These are phyloP conservation scores for Tachina fera DNA, from an alignment of 2,888 invertebrate genomes.

Conservation along the genomic window DNA sequence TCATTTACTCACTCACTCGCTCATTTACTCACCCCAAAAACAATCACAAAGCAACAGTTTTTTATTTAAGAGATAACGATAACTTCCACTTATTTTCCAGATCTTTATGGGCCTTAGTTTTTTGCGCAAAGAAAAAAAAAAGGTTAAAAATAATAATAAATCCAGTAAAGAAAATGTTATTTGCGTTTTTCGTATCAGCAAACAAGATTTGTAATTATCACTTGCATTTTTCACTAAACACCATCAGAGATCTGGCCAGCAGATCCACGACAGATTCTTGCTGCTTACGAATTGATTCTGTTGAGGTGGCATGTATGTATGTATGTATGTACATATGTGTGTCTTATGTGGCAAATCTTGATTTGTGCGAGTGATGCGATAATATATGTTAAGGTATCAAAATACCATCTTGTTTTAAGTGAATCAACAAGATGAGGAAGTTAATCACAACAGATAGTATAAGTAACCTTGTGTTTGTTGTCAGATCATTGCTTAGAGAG, in stretches of 20 bases:
- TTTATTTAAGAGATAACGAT: neutral
- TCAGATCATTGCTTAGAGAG: slow-evolving; percentile 6
- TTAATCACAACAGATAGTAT: slow-evolving; percentile 56
- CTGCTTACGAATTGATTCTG: slow-evolving; percentile 12
- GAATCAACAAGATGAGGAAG: slow-evolving; percentile 66
- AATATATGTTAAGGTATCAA: slow-evolving; percentile 63
- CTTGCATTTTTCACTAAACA: slow-evolving; percentile 71
- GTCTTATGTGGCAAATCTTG: slow-evolving; percentile 46
- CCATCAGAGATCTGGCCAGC: slow-evolving; percentile 60
- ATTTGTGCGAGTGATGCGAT: slow-evolving; percentile 52
- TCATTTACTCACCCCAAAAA: neutral
- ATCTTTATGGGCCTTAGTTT: slow-evolving; percentile 22
- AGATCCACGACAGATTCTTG: slow-evolving; percentile 43
- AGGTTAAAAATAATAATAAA: neutral
- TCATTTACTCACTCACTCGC: neutral
- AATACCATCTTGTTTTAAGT: slow-evolving; percentile 62
- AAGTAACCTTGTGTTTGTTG: slow-evolving; percentile 34
- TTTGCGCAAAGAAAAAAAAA: neutral
- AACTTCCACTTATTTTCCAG: slow-evolving; percentile 7
- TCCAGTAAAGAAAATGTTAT: slow-evolving; percentile 32
- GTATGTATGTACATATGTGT: too few relatives aligned
- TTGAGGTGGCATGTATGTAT: neutral
- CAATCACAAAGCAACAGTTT: slow-evolving; percentile 38
- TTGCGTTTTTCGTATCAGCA: slow-evolving; percentile 57
- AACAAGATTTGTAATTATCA: slow-evolving; percentile 74